phyloP scores from a whole-genome alignment of 2,888 invertebrate species.

The Drosophila atroscutellata region DNA sequence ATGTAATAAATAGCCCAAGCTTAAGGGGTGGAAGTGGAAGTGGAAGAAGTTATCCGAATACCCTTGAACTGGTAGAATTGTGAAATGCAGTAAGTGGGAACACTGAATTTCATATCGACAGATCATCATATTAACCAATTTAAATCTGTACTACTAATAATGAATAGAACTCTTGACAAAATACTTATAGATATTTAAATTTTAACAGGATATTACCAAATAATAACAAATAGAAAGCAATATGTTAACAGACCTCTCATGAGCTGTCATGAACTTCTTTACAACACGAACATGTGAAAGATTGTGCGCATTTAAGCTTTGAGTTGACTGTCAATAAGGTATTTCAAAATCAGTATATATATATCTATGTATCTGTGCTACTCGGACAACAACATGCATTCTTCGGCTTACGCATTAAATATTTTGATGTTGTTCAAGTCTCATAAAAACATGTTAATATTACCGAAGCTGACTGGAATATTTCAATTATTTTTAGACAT shows the following conservation, averaged over 20 bases:
- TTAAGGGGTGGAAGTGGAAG: no score
- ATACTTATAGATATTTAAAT: no score
- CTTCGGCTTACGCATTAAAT: neutral
- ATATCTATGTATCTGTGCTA: neutral
- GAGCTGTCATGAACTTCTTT: neutral
- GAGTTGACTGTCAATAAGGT: neutral
- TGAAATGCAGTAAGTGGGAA: neutral
- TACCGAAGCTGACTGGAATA: neutral
- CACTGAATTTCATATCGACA: no score
- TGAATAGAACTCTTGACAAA: no score
- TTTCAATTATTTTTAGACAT: neutral
- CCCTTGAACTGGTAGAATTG: no score
- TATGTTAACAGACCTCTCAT: neutral
- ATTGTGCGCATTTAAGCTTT: neutral
- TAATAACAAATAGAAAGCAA: neutral
- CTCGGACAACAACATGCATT: neutral
- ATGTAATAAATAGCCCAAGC: neutral
- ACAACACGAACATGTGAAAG: neutral
- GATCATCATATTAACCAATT: no score
- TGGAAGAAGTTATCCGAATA: neutral
- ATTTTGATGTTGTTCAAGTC: neutral
- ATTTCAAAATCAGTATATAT: neutral
- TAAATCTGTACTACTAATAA: no score
- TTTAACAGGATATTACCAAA: neutral
- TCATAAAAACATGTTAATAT: neutral